Base-by-base conservation (phyloP, 2,113 vertebrate species). In the Stercorarius parasiticus region DNA sequence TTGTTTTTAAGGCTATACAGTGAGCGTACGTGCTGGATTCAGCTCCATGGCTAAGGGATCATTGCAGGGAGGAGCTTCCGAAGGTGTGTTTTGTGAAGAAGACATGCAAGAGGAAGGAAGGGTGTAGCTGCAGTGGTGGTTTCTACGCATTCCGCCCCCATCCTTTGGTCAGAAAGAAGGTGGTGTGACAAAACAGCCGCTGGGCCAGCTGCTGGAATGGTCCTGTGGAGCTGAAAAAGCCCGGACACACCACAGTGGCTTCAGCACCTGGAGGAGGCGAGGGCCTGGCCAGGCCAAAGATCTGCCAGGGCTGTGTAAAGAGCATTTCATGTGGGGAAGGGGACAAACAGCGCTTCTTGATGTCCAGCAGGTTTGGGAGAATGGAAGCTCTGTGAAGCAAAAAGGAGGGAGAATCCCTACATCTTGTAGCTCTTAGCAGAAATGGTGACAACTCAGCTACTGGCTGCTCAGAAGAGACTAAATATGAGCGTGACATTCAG, bases 271-370 rank as follows among this genome's bases (percentile, higher is more conserved):
- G 23, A 25, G 13, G 38, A 21, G 25, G 22, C 4, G 43, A 16
- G 2, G 45, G 38, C 3, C n/a, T 1, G 45, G 32, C 26, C 21
- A 47, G 23, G 13, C 36, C 0, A 2, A 32, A 34, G 45, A 4
- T 1, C 62, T 12, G 34, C 49, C 13, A 11, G 23, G 10, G 15
- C 0, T 14, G 17, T 14, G 2, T 1, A 2, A 29, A 49, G n/a
- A 32, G 2, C 27, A 6, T 30, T 29, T 5, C 1, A 1, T 30
- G 0, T 23, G 6, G 26, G 12, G 4, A 21, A 20, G 2, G 1
- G 10, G 11, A 5, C 8, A 26, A 15, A 7, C 10, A 7, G 6
- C 11, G 5, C 19, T 29, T 10, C 30, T n/a, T 38, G 13, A 0
- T 36, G 7, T 19, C 26, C 42, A 2, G 22, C 0, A 0, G 21